Conservation (phyloP, 2,797 vertebrate genomes). For the Lagodon rhomboides region DNA sequence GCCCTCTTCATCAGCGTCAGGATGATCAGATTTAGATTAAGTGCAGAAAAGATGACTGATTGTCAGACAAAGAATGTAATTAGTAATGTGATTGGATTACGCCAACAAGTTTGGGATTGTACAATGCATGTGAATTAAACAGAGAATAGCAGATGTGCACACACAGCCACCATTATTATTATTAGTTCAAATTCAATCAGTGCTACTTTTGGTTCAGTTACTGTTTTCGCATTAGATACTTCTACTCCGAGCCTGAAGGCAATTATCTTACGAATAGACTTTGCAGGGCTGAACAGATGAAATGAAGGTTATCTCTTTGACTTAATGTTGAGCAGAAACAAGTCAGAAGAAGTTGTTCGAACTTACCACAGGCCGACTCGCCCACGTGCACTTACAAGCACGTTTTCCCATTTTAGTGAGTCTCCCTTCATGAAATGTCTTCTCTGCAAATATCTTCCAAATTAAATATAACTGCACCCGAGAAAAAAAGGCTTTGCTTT, state of each 20-base stretch:
- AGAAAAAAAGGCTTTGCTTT: not conserved
- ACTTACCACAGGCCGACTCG: slow-evolving; percentile 39
- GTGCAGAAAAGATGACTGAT: slow-evolving; percentile 18
- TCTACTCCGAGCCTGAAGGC: slow-evolving; percentile 24
- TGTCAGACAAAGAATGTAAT: slow-evolving; percentile 11
- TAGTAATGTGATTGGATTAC: slow-evolving; percentile 12
- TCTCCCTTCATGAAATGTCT: not conserved
- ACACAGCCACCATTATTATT: not conserved
- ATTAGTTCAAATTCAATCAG: slow-evolving; percentile 14
- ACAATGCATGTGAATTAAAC: slow-evolving; percentile 23
- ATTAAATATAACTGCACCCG: slow-evolving; percentile 23
- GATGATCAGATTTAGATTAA: slow-evolving; percentile 23
- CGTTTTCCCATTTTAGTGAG: not conserved
- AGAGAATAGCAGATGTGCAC: not conserved
- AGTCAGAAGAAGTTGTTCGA: slow-evolving; percentile 17
- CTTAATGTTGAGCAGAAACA: slow-evolving; percentile 26
- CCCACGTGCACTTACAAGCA: slow-evolving; percentile 16
- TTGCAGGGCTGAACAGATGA: slow-evolving; percentile 32
- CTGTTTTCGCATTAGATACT: slow-evolving; percentile 9
- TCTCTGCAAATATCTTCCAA: not conserved
- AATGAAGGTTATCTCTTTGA: slow-evolving; percentile 48
- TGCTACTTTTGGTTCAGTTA: slow-evolving; percentile 25
- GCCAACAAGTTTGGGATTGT: not conserved
- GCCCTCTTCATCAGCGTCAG: not conserved
- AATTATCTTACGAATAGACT: slow-evolving; percentile 37